Conservation (phyloP, 2,797 vertebrate species). For the Artibeus jamaicensis region DNA sequence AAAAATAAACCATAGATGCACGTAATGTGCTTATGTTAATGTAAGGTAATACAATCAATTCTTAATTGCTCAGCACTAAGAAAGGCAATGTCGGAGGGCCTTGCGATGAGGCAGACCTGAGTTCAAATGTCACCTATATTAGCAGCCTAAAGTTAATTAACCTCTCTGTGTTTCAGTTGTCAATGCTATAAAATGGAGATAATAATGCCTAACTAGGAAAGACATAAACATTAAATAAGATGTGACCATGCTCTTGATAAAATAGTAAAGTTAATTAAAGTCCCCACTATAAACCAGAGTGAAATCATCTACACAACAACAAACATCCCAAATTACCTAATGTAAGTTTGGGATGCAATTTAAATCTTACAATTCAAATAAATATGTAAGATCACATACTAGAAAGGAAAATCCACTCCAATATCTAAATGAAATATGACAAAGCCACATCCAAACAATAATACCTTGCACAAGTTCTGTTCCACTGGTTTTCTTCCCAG, state of each 20-base stretch:
- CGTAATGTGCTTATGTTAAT: not conserved
- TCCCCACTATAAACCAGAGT: not conserved
- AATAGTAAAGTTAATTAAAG: not conserved
- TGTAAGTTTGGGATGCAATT: not conserved
- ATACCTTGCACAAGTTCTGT: not conserved
- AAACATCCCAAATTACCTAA: not conserved
- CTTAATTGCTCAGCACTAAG: not conserved
- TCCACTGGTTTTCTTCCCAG: not conserved
- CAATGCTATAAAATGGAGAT: not conserved
- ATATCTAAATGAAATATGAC: not conserved
- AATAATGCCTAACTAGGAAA: not conserved
- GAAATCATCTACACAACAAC: not conserved
- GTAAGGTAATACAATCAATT: not conserved
- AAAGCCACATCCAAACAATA: not conserved
- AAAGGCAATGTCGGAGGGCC: not conserved
- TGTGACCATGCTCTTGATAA: not conserved
- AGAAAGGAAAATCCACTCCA: not conserved
- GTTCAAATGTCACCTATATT: not conserved
- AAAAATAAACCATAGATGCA: not conserved
- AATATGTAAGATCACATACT: not conserved
- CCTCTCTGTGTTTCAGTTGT: not conserved
- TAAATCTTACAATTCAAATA: not conserved
- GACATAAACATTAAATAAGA: constrained; percentile 5
- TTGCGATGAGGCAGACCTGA: not conserved
- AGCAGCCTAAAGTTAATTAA: not conserved